These are phyloP conservation scores for Scylla paramamosain DNA, from an alignment of 1,140 invertebrate species.

Conservation along the genomic window DNA sequence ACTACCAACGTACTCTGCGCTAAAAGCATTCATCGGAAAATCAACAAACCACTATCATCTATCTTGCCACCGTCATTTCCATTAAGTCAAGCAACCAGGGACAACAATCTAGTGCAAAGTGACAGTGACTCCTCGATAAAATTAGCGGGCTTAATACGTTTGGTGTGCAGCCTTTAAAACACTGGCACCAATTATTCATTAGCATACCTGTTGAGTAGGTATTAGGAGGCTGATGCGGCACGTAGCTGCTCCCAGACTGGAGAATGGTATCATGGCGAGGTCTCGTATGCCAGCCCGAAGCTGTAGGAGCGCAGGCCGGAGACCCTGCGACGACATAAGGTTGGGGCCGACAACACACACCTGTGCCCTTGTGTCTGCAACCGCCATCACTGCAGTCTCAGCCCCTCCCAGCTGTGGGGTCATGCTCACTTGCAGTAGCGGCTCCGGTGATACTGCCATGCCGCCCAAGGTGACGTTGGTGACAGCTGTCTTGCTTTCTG, in stretches of 20 bases:
- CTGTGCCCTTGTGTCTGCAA: conserved; percentile 27
- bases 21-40: too few species aligned
- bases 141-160: too few species aligned
- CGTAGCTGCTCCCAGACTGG: neutral
- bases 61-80: too few species aligned
- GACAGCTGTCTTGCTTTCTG: neutral
- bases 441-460: neutral
- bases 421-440: neutral
- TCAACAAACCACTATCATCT: too few species aligned
- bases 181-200: too few species aligned
- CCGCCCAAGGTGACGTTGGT: neutral
- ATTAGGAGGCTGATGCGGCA: neutral
- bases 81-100: too few species aligned
- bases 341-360: conserved; percentile 32
- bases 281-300: conserved; percentile 9
- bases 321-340: conserved; percentile 37
- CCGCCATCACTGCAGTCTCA: neutral
- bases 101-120: too few species aligned
- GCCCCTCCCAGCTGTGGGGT: neutral
- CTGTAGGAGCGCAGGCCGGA: conserved; percentile 39
- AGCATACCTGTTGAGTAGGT: too few species aligned
- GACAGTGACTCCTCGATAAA: too few species aligned
- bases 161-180: too few species aligned
- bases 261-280: conserved; percentile 23
- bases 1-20: too few species aligned